A percentile compares a stretch with the other conserved stretches of the same genome.
Conservation (phyloP, 2,113 vertebrate genomes). For the Brachirus orientalis region DNA sequence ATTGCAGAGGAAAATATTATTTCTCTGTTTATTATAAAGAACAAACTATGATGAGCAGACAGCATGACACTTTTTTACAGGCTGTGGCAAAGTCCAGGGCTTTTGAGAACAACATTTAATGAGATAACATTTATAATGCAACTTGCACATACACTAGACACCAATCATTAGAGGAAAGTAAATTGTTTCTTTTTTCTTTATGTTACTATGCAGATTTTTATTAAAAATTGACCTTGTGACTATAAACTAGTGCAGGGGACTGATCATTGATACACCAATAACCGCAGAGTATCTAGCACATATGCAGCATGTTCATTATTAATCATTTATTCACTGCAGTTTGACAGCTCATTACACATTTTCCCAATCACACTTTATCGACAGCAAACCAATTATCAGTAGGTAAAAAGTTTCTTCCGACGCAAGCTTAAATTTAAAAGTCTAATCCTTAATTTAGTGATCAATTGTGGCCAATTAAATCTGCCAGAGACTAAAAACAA, state of each 20-base stretch:
- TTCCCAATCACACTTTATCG: constrained; percentile 6
- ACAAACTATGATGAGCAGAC: constrained; percentile 27
- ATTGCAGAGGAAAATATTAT: constrained; percentile 30
- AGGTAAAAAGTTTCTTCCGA: constrained; percentile 3
- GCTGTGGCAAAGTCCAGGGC: too few relatives aligned
- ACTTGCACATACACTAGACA: neutral
- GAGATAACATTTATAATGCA: constrained; percentile 30
- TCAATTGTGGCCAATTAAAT: neutral
- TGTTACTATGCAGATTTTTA: too few relatives aligned
- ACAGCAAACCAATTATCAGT: constrained; percentile 15
- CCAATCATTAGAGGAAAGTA: neutral
- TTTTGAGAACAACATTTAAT: constrained; percentile 36
- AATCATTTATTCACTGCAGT: constrained; percentile 39
- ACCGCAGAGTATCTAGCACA: constrained; percentile 30
- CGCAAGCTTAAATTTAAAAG: neutral
- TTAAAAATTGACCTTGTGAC: too few relatives aligned
- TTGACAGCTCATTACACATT: constrained; percentile 20
- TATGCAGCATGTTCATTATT: constrained; percentile 22
- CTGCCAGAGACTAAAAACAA: neutral
- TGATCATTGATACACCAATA: too few relatives aligned
- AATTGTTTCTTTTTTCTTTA: too few relatives aligned
- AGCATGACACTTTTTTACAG: constrained; percentile 8
- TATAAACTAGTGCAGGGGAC: too few relatives aligned
- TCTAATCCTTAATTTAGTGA: neutral
- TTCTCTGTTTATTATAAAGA: constrained; percentile 10